These are phyloP conservation scores for Calameuta pallipes DNA, from an alignment of 2,888 invertebrate genomes.

Conservation along the genomic window DNA sequence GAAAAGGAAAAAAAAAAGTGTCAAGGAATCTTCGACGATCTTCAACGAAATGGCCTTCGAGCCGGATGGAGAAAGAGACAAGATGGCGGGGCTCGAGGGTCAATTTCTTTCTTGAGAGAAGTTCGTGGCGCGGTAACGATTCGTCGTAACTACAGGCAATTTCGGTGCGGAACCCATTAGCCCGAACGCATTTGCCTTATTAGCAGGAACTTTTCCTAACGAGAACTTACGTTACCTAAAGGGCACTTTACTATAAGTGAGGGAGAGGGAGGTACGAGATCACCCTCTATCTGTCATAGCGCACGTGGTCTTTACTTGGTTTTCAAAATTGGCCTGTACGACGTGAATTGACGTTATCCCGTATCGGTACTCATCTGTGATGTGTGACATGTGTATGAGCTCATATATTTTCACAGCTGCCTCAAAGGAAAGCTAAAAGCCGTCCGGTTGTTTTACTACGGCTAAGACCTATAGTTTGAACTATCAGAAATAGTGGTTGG, in stretches of 20 bases:
- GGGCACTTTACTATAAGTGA: slow-evolving; percentile 7
- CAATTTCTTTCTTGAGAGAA: not conserved
- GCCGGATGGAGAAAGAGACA: not conserved
- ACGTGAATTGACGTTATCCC: not conserved
- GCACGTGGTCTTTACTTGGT: not conserved
- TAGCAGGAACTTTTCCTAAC: not conserved
- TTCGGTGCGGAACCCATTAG: not conserved
- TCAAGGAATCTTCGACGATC: not conserved
- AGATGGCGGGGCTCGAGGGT: not conserved
- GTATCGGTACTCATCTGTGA: not conserved
- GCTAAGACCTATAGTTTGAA: not conserved
- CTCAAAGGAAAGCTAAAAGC: not conserved
- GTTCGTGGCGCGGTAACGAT: not conserved
- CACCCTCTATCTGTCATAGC: not conserved
- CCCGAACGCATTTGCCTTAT: not conserved
- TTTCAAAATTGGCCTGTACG: not conserved
- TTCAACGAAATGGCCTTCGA: not conserved
- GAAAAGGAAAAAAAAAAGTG: not conserved
- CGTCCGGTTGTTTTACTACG: not conserved
- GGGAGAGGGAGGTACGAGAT: not conserved
- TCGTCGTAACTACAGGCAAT: not conserved
- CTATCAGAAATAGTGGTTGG: not conserved
- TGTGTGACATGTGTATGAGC: not conserved
- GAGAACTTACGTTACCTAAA: not conserved
- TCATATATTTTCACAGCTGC: not conserved